A percentile compares a stretch with the other conserved stretches of the same genome.
phyloP scores from a whole-genome alignment of 1,140 invertebrate species.

The Drosophila athabasca region DNA sequence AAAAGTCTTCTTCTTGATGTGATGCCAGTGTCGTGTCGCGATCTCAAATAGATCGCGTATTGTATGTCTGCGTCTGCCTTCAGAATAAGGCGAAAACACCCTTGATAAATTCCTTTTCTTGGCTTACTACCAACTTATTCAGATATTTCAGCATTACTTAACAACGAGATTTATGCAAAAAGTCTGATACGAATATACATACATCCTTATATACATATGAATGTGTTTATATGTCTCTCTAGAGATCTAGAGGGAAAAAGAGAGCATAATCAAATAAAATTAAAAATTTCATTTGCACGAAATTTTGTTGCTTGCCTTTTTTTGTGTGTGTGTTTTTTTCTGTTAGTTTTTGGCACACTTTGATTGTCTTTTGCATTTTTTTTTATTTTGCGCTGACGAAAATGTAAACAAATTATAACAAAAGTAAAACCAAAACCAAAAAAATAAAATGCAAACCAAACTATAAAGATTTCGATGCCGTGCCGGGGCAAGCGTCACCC shows the following conservation, averaged over 20 bases:
- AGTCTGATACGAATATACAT: conserved; percentile 34
- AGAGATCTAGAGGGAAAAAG: neutral
- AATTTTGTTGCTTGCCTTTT: conserved; percentile 30
- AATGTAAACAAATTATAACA: conserved; percentile 76
- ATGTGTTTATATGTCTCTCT: conserved; percentile 12
- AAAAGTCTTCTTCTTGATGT: conserved; percentile 18
- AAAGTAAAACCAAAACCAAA: conserved; percentile 16
- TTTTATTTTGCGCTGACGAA: conserved; percentile 8
- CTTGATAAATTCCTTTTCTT: conserved; percentile 58
- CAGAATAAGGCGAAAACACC: conserved; percentile 36
- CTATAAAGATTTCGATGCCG: conserved; percentile 42
- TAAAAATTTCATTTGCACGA: conserved; percentile 61
- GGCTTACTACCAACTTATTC: conserved; percentile 70
- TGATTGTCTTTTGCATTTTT: conserved; percentile 45
- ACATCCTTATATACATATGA: no score
- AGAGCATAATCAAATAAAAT: conserved; percentile 21
- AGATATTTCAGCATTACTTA: conserved; percentile 67
- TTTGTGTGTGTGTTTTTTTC: conserved; percentile 2
- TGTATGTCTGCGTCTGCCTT: conserved; percentile 22
- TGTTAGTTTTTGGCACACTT: conserved; percentile 65
- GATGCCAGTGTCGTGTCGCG: conserved; percentile 23
- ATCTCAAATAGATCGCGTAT: conserved; percentile 36
- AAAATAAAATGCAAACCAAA: conserved; percentile 8
- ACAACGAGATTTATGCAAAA: conserved; percentile 73
- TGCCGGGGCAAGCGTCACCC: no score